phyloP scores from a whole-genome alignment of 2,888 invertebrate species.

The Melikaiella ostensackeni region DNA sequence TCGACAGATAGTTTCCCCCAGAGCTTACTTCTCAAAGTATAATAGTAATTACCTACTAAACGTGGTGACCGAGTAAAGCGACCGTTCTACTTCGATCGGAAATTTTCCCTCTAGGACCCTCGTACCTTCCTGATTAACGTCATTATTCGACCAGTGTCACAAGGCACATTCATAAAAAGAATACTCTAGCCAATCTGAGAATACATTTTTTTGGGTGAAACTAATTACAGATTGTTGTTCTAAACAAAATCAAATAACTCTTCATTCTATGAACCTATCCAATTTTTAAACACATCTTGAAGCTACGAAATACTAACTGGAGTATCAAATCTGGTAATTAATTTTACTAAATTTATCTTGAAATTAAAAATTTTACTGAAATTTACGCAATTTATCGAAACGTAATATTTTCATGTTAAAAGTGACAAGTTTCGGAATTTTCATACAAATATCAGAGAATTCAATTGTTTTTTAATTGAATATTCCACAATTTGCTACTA shows the following conservation, averaged over 20 bases:
- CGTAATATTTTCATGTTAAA: no score
- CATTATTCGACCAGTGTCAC: not conserved
- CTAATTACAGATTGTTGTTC: not conserved
- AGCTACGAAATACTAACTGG: no score
- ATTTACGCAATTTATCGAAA: no score
- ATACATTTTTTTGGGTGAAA: not conserved
- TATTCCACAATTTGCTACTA: no score
- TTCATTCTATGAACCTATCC: not conserved
- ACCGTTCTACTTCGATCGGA: not conserved
- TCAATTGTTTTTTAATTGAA: no score
- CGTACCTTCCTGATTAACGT: constrained; percentile 2
- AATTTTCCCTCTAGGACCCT: not conserved
- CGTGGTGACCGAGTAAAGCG: constrained; percentile 4
- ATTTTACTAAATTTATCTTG: no score
- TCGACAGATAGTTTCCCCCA: not conserved
- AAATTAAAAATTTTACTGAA: no score
- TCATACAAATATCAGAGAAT: no score
- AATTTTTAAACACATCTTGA: no score
- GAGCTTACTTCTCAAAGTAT: not conserved
- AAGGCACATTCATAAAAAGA: not conserved
- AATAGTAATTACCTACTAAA: constrained; percentile 10
- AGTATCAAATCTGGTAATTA: no score
- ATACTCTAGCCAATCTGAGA: not conserved
- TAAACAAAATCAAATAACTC: not conserved
- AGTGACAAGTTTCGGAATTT: no score